Evolutionary conservation across 2,113 vertebrate species (phyloP), one percentile per base, ranked within the genome.

Genomic region (Lepus americanus): DNA sequence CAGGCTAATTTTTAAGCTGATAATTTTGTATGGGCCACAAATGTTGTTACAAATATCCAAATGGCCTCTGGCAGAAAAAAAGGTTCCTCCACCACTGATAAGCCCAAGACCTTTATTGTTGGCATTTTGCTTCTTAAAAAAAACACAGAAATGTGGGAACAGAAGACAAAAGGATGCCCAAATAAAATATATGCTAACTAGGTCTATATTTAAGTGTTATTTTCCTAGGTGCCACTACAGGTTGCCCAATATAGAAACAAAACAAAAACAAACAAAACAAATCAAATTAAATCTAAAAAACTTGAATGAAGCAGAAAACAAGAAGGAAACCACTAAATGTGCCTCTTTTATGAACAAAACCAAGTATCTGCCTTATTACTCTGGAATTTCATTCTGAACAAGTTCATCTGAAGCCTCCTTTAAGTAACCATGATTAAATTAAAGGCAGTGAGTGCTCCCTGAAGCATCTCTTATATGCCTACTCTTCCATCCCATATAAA

Each of bases 201-300:
- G 51, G 55, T 81, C 84, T 77, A 78, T 9, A 83, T 23, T 44
- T 77, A 78, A 88, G 70, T 96, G 94, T 77, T 44, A 96, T 96
- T 96, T 97, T 90, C 84, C 22, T 77, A 67, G 84, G 72, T 20
- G 66, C 92, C 96, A 97, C 94, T 96, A 98, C 96, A 96, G 89
- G 92, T 59, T 97, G 93, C 93, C 81, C 92, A 80, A 93, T 72
- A 64, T 85, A 96, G 93, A 97, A 63, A 87, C 22, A 96, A 87
- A 11, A 31, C 51, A 95, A 87, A 33, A 64, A 84, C 77, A 74
- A 59, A 87, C 22, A 96, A 87, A 11, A 31, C 51, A 95, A 87
- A 33, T 59, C 77, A 74, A n/a, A 95, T 55, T n/a, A 74, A 82
- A 87, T 66, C 27, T 72, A 83, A 95, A 95, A 11, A 83, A 92